These are phyloP conservation scores for Clamator glandarius DNA, from an alignment of 2,797 vertebrate species.

Conservation along the genomic window DNA sequence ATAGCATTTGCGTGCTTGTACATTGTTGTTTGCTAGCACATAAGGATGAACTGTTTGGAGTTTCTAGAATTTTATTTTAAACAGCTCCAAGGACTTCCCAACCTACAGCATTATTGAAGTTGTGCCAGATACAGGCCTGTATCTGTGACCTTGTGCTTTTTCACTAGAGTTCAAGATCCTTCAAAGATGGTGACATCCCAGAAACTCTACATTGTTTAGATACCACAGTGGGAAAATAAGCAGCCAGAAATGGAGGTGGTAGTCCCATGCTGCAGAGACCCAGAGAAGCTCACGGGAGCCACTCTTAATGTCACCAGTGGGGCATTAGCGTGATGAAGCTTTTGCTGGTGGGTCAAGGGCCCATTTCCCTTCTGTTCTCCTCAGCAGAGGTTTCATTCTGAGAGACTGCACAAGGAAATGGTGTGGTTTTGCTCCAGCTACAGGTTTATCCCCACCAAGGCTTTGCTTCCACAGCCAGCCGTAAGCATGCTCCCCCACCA, in stretches of 20 bases:
- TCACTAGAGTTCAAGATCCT: background rate
- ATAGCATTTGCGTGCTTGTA: background rate
- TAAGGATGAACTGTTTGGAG: background rate
- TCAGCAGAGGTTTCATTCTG: background rate
- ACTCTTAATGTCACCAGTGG: background rate
- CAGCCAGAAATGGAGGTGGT: background rate
- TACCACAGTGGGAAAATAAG: background rate
- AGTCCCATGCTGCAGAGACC: background rate
- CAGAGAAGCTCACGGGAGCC: background rate
- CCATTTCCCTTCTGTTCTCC: background rate
- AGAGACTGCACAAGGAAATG: background rate
- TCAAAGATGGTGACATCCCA: background rate
- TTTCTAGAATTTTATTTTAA: background rate
- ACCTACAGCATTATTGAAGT: background rate
- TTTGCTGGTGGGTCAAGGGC: background rate
- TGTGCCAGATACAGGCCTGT: background rate
- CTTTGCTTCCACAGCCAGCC: background rate
- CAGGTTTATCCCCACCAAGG: fast-evolving
- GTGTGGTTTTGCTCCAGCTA: background rate
- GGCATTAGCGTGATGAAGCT: background rate
- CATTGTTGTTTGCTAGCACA: background rate
- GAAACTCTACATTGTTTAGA: background rate
- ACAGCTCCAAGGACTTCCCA: background rate
- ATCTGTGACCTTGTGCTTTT: background rate
- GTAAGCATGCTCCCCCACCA: background rate